Evolutionary conservation across 2,888 invertebrate genomes (phyloP).

Genomic region (Protophormia terraenovae): DNA sequence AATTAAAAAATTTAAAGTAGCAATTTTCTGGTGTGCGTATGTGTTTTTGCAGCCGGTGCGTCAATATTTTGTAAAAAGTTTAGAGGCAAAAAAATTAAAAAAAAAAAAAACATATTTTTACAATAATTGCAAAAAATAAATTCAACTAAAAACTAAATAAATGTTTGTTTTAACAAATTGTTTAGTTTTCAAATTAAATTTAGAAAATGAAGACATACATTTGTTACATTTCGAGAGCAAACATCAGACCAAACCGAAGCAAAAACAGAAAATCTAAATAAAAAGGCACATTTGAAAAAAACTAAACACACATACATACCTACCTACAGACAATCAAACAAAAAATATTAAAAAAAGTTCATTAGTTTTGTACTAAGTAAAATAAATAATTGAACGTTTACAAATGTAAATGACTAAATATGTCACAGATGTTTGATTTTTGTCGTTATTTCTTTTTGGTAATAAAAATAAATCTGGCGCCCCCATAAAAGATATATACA

Average conservation of each 20-base stretch:
- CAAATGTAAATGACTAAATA: slow-evolving; percentile 20
- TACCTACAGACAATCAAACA: background rate
- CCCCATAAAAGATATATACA: background rate
- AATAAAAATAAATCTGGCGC: slow-evolving; percentile 48
- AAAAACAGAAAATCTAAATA: background rate
- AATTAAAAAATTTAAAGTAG: slow-evolving; percentile 13
- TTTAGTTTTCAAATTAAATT: slow-evolving; percentile 61
- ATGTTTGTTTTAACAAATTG: slow-evolving; percentile 55
- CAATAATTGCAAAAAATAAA: background rate
- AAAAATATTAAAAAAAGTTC: slow-evolving; percentile 59
- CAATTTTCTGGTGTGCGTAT: background rate
- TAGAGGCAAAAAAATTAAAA: slow-evolving; percentile 1
- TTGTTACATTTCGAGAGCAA: slow-evolving; percentile 54
- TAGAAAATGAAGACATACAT: slow-evolving; percentile 67
- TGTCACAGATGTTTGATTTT: slow-evolving; percentile 55
- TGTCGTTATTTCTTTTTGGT: background rate
- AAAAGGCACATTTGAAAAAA: too few relatives aligned
- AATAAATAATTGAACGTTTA: slow-evolving; percentile 6
- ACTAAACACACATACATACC: too few relatives aligned
- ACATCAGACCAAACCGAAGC: slow-evolving; percentile 8
- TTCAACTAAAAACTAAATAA: slow-evolving; percentile 10
- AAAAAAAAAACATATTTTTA: background rate
- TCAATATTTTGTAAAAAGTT: slow-evolving; percentile 61
- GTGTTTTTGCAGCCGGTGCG: slow-evolving; percentile 66
- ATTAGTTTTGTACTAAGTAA: slow-evolving; percentile 23